Evolutionary conservation across 1,140 invertebrate genomes (phyloP).

Genomic region (Lepidostoma basale): DNA sequence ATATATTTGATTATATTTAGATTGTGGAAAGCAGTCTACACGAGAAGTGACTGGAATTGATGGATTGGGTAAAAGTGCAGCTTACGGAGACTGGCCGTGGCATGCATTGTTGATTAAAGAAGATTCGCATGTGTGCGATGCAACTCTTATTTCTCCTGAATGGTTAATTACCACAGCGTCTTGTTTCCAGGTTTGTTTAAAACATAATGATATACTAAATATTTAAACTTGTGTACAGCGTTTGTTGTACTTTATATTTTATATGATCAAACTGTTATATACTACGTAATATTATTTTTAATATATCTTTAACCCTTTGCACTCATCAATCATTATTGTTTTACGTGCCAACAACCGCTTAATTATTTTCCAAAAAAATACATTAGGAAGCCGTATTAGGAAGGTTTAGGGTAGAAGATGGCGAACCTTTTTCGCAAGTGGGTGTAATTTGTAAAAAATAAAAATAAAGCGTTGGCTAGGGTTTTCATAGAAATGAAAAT

Average conservation of each 20-base stretch:
- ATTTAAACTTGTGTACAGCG: too few species aligned
- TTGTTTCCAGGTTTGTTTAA: conserved; percentile 73
- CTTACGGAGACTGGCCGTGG: conserved; percentile 89
- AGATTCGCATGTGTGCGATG: conserved; percentile 87
- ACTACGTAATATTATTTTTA: too few species aligned
- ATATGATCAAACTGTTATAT: not conserved
- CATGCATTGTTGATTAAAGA: conserved; percentile 82
- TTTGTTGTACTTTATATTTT: not conserved
- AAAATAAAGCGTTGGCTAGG: too few species aligned
- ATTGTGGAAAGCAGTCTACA: conserved; percentile 77
- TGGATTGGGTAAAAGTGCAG: conserved; percentile 70
- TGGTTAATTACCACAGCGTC: conserved; percentile 89
- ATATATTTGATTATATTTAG: conserved; percentile 52
- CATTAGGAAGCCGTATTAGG: too few species aligned
- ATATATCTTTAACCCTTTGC: too few species aligned
- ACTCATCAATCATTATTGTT: too few species aligned
- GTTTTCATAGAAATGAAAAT: too few species aligned
- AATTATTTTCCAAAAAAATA: too few species aligned
- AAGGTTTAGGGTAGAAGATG: too few species aligned
- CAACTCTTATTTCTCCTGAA: conserved; percentile 73
- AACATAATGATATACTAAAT: not conserved
- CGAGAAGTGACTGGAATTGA: conserved; percentile 62
- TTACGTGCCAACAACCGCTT: too few species aligned
- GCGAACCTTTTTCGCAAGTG: too few species aligned
- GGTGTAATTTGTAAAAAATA: too few species aligned